Percentiles rank a stretch among this genome's conserved stretches.
Evolutionary conservation across 2,797 vertebrate species (phyloP).

Genomic region (Heliangelus exortis): DNA sequence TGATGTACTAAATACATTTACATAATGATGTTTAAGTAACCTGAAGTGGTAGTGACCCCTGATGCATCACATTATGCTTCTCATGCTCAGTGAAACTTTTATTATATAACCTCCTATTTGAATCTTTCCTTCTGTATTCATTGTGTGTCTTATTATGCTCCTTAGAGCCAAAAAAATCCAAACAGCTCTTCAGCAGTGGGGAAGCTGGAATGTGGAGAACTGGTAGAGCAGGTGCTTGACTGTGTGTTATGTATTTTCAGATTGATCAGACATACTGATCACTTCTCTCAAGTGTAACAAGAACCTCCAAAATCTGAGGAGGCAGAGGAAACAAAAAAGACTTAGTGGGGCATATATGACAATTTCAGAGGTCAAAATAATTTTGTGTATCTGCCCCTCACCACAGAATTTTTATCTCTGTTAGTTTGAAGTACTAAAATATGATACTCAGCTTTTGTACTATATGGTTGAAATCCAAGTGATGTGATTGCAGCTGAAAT

Average conservation of each 20-base stretch:
- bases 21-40: neutral
- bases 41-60: neutral
- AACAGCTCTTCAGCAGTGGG: neutral
- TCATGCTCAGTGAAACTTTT: neutral
- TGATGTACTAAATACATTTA: neutral
- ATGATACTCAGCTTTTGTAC: neutral
- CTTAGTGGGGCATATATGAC: neutral
- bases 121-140: neutral
- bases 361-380: neutral
- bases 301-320: neutral
- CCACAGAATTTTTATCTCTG: neutral
- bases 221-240: neutral
- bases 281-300: neutral
- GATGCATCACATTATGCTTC: neutral
- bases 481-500: neutral
- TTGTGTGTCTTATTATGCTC: neutral
- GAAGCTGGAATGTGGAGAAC: neutral
- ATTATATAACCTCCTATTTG: neutral
- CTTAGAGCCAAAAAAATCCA: neutral
- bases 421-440: neutral
- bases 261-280: neutral
- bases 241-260: neutral
- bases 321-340: neutral
- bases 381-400: neutral
- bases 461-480: neutral